Conservation (phyloP, 2,113 vertebrate genomes). For the Dendrocopos noguchii region DNA sequence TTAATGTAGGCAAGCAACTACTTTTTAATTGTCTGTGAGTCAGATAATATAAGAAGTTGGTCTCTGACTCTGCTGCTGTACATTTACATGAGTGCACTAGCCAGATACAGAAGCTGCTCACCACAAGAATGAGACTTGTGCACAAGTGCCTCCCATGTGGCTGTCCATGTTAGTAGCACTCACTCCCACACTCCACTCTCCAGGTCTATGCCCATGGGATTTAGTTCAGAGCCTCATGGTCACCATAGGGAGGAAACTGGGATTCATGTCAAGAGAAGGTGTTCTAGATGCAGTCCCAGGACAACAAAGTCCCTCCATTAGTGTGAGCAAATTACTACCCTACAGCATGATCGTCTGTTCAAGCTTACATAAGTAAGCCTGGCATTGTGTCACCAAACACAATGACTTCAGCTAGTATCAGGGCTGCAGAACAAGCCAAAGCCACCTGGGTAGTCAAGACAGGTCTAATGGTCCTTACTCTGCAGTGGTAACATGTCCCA, state of each 20-base stretch:
- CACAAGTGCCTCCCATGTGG: background rate
- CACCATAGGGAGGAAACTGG: background rate
- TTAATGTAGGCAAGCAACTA: background rate
- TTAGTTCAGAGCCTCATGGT: background rate
- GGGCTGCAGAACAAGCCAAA: background rate
- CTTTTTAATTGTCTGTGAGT: background rate
- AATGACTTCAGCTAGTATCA: background rate
- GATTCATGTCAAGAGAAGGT: background rate
- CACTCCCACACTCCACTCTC: background rate
- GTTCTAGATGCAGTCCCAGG: background rate
- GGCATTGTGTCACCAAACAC: background rate
- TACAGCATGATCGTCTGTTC: rapidly evolving
- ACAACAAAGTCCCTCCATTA: background rate
- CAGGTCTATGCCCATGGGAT: background rate
- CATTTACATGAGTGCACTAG: background rate
- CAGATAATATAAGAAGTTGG: background rate
- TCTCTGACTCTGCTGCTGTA: background rate
- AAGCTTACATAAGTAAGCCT: background rate
- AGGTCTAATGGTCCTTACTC: background rate
- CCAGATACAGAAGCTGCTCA: background rate
- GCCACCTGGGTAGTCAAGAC: background rate
- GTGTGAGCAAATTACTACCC: background rate
- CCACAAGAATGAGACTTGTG: background rate
- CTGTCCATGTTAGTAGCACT: too few species aligned
- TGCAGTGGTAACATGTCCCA: background rate